Percentiles rank a stretch among this genome's conserved stretches.
These are phyloP conservation scores for Dorcus parallelipipedus DNA, from an alignment of 2,888 invertebrate genomes.

Conservation along the genomic window DNA sequence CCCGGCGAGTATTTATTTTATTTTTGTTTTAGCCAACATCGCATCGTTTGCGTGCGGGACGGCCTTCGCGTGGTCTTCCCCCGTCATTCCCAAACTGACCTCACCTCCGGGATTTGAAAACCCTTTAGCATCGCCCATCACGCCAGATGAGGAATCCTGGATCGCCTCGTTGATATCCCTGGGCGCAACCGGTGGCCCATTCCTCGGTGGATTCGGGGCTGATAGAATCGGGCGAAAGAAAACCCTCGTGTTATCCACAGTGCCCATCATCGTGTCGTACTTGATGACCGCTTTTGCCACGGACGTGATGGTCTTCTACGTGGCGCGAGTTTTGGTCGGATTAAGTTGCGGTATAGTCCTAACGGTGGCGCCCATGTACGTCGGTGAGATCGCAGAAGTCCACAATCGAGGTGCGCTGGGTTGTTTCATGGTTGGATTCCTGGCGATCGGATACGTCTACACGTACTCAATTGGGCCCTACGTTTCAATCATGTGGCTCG, in stretches of 20 bases:
- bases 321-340: constrained; percentile 19
- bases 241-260: constrained; percentile 58
- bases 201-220: constrained; percentile 63
- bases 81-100: constrained; percentile 28
- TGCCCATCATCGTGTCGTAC: constrained; percentile 59
- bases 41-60: constrained; percentile 46
- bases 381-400: constrained; percentile 63
- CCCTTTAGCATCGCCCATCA: constrained; percentile 50
- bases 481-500: constrained; percentile 6
- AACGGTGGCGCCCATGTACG: constrained; percentile 75
- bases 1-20: too few species aligned
- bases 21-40: constrained; percentile 44
- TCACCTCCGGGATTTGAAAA: constrained; percentile 38
- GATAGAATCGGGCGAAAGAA: constrained; percentile 62
- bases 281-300: constrained; percentile 18
- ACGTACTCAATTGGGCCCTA: constrained; percentile 20
- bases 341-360: constrained; percentile 46
- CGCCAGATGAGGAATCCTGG: constrained; percentile 64
- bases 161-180: constrained; percentile 68
- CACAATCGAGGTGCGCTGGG: constrained; percentile 20
- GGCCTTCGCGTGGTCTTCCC: constrained; percentile 48
- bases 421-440: constrained; percentile 14
- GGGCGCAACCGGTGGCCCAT: constrained; percentile 62
- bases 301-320: constrained; percentile 15
- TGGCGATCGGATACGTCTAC: constrained; percentile 16